phyloP scores from a whole-genome alignment of 2,797 vertebrate genomes.

The Limnodromus scolopaceus region DNA sequence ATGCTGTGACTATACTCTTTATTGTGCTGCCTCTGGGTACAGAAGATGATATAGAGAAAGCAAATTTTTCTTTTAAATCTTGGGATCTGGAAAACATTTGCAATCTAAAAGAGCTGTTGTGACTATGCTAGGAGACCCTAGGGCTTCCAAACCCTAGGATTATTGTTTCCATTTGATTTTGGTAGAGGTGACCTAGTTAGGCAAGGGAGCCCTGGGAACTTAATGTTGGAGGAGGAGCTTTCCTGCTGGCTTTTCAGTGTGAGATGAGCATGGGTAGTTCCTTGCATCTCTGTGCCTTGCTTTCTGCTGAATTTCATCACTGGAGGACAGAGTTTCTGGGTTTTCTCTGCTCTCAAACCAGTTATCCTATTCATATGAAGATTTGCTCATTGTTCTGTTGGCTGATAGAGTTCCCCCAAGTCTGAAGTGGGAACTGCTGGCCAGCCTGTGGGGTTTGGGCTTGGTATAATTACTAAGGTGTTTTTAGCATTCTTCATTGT shows the following conservation, averaged over 20 bases:
- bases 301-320: neutral
- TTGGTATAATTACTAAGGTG: neutral
- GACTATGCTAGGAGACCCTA: neutral
- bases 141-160: neutral
- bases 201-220: neutral
- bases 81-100: neutral
- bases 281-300: neutral
- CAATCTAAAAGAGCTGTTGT: constrained; percentile 10
- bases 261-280: neutral
- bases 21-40: neutral
- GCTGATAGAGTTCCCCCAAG: neutral
- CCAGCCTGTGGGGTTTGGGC: neutral
- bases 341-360: neutral
- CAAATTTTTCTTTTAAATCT: neutral
- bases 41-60: neutral
- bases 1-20: neutral
- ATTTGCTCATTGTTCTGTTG: neutral
- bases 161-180: constrained; percentile 41
- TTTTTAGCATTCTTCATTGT: neutral
- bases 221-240: neutral
- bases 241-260: neutral
- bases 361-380: neutral
- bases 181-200: constrained; percentile 36
- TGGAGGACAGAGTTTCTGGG: neutral
- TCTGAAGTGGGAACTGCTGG: neutral